Base-by-base conservation (phyloP, 2,113 vertebrate species). In the Thalassarche chlororhynchos region DNA sequence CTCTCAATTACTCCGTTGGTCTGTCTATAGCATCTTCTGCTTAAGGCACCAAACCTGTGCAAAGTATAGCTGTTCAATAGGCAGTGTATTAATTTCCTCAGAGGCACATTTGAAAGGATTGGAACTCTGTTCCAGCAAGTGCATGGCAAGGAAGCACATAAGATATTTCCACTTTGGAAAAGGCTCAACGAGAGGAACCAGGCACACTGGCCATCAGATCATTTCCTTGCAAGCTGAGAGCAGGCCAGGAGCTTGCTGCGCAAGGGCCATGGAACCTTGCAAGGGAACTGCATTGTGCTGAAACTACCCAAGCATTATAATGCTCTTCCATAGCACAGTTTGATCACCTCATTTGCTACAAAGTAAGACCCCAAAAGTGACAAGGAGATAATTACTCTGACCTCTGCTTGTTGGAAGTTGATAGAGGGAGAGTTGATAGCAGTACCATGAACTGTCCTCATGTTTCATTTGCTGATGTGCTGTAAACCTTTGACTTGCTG, bases 401-500 rank as follows among this genome's bases (percentile, higher is more conserved):
- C 82, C 61, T 51, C 44, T 83, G 65, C 44, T 79, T 90, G 75
- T 78, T 96, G 85, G 40, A 83, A 32, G 9, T n/a, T 71, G 58
- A 68, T 14, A 20, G 42, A 71, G 38, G 44, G 55, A 65, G 31
- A 55, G 70, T 57, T 87, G 82, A 87, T 90, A 84, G 71, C 76
- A 51, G 25, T 46, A 64, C 71, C 47, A 58, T 25, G 58, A 92
- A 65, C 88, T 84, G 65, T 92, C 90, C 81, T 84, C 64, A 24
- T 36, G 34, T 76, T 82, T 96, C 89, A 82, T 62, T 75, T 40
- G 61, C 44, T 71, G 57, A 81, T 90, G 58, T 54, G 77, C 75
- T 78, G 81, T 95, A 92, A 97, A 89, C 84, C 46, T 81, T 75
- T 96, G 92, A 86, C 86, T 95, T 57, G 66, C 57, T 88, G 88